Evolutionary conservation across 2,888 invertebrate genomes (phyloP), one percentile per base, ranked within the genome.

Genomic region (Ormyrus pomaceus): DNA sequence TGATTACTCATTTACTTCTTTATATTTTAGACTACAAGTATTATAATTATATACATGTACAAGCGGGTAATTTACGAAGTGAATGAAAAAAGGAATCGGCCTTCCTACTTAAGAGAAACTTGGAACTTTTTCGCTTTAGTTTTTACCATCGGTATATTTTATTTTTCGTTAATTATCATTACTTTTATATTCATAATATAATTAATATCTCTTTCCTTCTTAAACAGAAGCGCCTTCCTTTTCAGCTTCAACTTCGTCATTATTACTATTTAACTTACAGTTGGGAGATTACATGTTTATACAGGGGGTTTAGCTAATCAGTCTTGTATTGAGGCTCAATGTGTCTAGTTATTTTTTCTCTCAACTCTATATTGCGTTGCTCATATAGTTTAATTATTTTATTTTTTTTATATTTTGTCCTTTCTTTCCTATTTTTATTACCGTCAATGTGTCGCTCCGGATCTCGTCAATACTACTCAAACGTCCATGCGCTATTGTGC

Each of bases 241-340:
- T 85, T 83, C 85, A 85, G 85, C 83, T 83, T 88, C 87, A 86
- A 88, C 89, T 90, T 88, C 88, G 86, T 86, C 62, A 81, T 74
- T 80, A 73, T 64, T 34, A 56, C 58, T 77, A 59, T 79, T 69
- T 66, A 80, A 74, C 76, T 74, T 82, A 80, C 69, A 75, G 50
- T 73, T 78, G 86, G 86, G 87, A 88, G 87, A 88, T 88, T 87
- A 88, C 85, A 88, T 87, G 86, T 87, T 88, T 89, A 88, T 87
- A 88, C 86, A 86, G 87, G 88, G 87, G 88, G 88, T 82, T 89
- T 89, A 90, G 89, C 90, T 90, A 90, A 89, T 90, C 90, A 90
- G 90, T 90, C 90, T 90, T 90, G 87, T 89, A 88, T 89, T 88
- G 89, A 90, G 90, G 90, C 90, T 90, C 88, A 85, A 90, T 88